A percentile compares a stretch with the other conserved stretches of the same genome.
phyloP scores from a whole-genome alignment of 2,888 invertebrate genomes.

The Conus canariensis region DNA sequence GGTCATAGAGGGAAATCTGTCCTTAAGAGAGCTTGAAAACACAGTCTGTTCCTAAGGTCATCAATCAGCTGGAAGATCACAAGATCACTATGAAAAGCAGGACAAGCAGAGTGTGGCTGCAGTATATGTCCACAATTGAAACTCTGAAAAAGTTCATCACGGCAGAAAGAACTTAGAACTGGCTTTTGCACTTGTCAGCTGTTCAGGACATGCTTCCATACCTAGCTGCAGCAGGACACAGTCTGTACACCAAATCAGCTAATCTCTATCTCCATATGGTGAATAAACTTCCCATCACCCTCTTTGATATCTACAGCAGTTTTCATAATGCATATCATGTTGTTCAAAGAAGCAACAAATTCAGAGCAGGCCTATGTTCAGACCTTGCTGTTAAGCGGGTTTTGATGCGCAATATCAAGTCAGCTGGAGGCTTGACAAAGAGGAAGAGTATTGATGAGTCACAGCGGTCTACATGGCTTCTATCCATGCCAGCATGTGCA shows the following conservation, averaged over 20 bases:
- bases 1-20: not conserved
- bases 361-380: constrained; percentile 41
- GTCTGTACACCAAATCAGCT: not conserved
- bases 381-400: constrained; percentile 34
- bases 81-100: not conserved
- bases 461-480: no score
- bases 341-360: constrained; percentile 34
- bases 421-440: constrained; percentile 31
- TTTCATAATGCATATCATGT: constrained; percentile 48
- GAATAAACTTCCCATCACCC: not conserved
- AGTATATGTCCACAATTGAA: not conserved
- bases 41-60: not conserved
- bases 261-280: not conserved
- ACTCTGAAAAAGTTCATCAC: not conserved
- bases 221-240: constrained; percentile 25
- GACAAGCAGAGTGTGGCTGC: not conserved
- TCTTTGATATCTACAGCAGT: not conserved
- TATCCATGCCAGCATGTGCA: no score
- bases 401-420: constrained; percentile 55
- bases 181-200: not conserved
- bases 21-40: not conserved
- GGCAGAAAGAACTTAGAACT: constrained; percentile 4
- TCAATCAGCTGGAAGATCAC: not conserved
- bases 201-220: not conserved
- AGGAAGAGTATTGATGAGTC: not conserved